Evolutionary conservation across 1,140 invertebrate genomes (phyloP).

Genomic region (Pentalonia nigronervosa): DNA sequence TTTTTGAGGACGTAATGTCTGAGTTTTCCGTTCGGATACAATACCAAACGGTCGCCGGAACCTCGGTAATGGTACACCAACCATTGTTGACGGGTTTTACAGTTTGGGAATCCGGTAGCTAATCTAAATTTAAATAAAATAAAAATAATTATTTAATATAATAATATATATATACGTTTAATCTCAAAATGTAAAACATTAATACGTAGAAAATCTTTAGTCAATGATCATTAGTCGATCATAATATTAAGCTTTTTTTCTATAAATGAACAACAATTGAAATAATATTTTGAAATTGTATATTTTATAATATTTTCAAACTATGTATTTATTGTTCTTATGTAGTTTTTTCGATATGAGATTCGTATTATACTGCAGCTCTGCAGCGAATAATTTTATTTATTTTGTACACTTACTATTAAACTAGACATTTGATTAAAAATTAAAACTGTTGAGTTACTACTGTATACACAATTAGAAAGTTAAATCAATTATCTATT

Average conservation of each 20-base stretch:
- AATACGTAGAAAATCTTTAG: not conserved
- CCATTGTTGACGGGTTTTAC: slow-evolving; percentile 74
- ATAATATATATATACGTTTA: not conserved
- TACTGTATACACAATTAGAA: not conserved
- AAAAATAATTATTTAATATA: not conserved
- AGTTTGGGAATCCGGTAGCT: slow-evolving; percentile 74
- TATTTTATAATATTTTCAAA: too few species aligned
- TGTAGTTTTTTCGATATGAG: too few species aligned
- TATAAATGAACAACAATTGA: not conserved
- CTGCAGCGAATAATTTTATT: too few species aligned
- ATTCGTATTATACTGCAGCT: too few species aligned
- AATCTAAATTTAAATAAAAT: slow-evolving; percentile 63
- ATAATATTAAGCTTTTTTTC: not conserved
- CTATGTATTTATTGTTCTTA: too few species aligned
- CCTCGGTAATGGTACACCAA: slow-evolving; percentile 74
- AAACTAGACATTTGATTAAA: too few species aligned
- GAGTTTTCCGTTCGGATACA: slow-evolving; percentile 74
- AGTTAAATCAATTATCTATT: not conserved
- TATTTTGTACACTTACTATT: too few species aligned
- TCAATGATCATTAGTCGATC: not conserved
- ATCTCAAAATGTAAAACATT: not conserved
- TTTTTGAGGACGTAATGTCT: slow-evolving; percentile 72
- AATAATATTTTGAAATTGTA: too few species aligned
- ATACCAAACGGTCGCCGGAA: slow-evolving; percentile 70
- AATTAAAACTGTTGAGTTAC: not conserved